These are phyloP conservation scores for Danio albolineatus DNA, from an alignment of 2,797 vertebrate species.

Conservation along the genomic window DNA sequence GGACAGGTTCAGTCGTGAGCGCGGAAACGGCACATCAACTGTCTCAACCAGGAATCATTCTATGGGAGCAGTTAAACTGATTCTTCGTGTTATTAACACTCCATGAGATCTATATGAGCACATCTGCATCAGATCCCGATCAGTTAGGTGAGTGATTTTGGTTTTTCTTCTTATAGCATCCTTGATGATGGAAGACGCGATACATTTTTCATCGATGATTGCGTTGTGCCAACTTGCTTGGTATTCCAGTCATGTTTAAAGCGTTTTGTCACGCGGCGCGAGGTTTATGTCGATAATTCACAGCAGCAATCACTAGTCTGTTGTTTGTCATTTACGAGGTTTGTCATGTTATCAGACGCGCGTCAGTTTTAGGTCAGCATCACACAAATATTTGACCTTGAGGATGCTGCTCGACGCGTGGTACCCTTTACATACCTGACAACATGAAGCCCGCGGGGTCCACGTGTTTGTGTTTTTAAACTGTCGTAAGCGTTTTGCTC, in stretches of 20 bases:
- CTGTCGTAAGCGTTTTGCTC: constrained; percentile 2
- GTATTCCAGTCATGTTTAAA: constrained; percentile 20
- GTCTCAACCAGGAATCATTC: constrained; percentile 19
- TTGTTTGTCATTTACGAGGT: not conserved
- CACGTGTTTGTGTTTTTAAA: constrained; percentile 59
- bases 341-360: not conserved
- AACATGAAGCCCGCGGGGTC: constrained; percentile 31
- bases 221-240: constrained; percentile 14
- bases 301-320: not conserved
- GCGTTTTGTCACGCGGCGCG: not conserved
- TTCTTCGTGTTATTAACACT: not conserved
- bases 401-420: constrained; percentile 53
- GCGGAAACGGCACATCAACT: constrained; percentile 27
- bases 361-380: constrained; percentile 39
- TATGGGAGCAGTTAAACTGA: not conserved
- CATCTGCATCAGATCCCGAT: constrained; percentile 1
- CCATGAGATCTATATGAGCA: not conserved
- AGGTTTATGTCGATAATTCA: not conserved
- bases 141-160: constrained; percentile 45
- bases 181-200: not conserved
- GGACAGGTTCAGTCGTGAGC: constrained; percentile 40
- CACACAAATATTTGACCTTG: constrained; percentile 63
- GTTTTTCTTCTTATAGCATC: not conserved
- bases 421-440: not conserved
- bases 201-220: constrained; percentile 15